These are phyloP conservation scores for Macrotis lagotis DNA, from an alignment of 2,113 vertebrate species.

Conservation along the genomic window DNA sequence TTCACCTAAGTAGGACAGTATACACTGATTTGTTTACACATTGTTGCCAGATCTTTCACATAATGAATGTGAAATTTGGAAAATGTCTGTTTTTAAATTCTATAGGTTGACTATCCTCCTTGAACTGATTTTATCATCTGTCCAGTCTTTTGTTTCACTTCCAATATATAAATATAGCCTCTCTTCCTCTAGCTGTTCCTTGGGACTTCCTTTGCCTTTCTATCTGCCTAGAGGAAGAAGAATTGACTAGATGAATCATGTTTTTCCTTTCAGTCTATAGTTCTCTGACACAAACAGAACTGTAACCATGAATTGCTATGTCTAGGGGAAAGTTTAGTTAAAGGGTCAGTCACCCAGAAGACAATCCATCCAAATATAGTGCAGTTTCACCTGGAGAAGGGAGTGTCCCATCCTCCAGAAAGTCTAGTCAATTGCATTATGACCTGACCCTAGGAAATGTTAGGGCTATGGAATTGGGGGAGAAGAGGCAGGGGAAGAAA, in stretches of 20 bases:
- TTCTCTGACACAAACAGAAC: background rate
- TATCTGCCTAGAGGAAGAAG: background rate
- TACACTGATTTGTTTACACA: background rate
- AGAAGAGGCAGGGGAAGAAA: background rate
- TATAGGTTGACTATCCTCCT: background rate
- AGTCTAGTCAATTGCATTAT: background rate
- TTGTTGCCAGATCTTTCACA: background rate
- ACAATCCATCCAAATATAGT: background rate
- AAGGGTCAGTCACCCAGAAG: background rate
- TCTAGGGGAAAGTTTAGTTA: background rate
- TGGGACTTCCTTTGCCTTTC: background rate
- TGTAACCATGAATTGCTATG: background rate
- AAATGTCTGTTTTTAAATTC: too few species aligned
- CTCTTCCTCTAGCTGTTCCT: background rate
- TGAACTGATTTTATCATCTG: background rate
- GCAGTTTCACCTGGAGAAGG: background rate
- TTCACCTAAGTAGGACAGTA: background rate
- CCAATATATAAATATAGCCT: background rate
- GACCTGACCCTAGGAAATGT: background rate
- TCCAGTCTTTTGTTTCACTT: rapidly evolving
- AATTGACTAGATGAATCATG: background rate
- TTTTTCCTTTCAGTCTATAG: background rate
- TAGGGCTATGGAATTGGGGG: background rate
- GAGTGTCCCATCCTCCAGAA: background rate
- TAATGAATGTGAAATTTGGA: background rate